A percentile compares a stretch with the other conserved stretches of the same genome.
These are phyloP conservation scores for Phoxinus phoxinus DNA, from an alignment of 2,113 vertebrate species.

Conservation along the genomic window DNA sequence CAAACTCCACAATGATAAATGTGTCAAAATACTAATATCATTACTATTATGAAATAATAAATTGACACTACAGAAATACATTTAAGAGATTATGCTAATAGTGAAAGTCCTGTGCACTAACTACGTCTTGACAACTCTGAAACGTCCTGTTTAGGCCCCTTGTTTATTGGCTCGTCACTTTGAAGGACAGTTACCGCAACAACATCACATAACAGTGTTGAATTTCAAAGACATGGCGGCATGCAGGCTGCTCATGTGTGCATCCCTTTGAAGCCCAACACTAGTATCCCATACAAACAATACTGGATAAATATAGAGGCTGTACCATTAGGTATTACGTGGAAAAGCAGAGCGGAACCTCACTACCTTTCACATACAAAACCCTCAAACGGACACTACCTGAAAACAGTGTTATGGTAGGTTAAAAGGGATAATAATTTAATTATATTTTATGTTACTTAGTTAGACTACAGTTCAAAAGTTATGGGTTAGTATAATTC, in stretches of 20 bases:
- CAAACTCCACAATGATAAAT: not conserved
- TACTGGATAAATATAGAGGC: slow-evolving; percentile 70
- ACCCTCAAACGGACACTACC: not conserved
- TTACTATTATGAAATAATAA: not conserved
- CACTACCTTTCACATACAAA: slow-evolving; percentile 6
- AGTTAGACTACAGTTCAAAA: not conserved
- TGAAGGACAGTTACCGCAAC: slow-evolving; percentile 67
- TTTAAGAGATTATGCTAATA: not conserved
- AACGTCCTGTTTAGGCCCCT: slow-evolving; percentile 48
- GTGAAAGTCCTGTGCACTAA: slow-evolving; percentile 41
- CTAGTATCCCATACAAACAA: slow-evolving; percentile 68
- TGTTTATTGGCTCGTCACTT: slow-evolving; percentile 59
- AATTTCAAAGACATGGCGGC: slow-evolving; percentile 72
- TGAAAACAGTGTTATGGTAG: not conserved
- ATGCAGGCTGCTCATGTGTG: slow-evolving; percentile 59
- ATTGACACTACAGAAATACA: not conserved
- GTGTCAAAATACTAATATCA: not conserved
- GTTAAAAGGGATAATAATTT: not conserved
- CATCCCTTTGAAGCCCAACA: slow-evolving; percentile 72
- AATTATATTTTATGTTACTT: not conserved
- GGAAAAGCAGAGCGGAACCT: slow-evolving; percentile 20
- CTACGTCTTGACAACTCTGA: slow-evolving; percentile 37
- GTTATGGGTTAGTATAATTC: not conserved
- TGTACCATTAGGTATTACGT: slow-evolving; percentile 60
- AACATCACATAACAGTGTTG: slow-evolving; percentile 75